These are phyloP conservation scores for Lordiphosa collinella DNA, from an alignment of 1,140 invertebrate genomes.

Conservation along the genomic window DNA sequence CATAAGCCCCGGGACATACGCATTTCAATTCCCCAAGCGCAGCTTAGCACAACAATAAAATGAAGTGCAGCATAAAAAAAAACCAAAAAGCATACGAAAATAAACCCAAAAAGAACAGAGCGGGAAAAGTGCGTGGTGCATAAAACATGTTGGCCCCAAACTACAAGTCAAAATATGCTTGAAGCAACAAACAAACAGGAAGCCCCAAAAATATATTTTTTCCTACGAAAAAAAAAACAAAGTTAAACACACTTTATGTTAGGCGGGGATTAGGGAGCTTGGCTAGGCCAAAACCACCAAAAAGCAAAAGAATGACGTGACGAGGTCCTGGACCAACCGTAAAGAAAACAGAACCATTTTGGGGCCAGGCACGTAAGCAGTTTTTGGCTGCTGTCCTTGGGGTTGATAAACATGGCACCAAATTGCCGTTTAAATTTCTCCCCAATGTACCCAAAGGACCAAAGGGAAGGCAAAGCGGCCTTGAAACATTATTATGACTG, in stretches of 20 bases:
- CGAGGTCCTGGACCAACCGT: conserved; percentile 40
- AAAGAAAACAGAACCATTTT: conserved; percentile 21
- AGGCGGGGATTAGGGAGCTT: conserved; percentile 30
- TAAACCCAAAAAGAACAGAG: conserved; percentile 14
- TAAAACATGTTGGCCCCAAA: conserved; percentile 47
- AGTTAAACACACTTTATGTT: conserved; percentile 75
- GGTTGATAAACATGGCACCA: conserved; percentile 73
- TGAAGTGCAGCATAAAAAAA: conserved; percentile 70
- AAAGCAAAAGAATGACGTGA: conserved; percentile 60
- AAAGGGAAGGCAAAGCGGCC: conserved; percentile 38
- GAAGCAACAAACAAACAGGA: conserved; percentile 4
- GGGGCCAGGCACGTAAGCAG: conserved; percentile 60
- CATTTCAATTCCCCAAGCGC: conserved; percentile 72
- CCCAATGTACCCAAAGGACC: conserved; percentile 47
- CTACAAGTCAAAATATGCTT: conserved; percentile 9
- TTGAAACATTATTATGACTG: conserved; percentile 75
- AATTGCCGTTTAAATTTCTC: conserved; percentile 78
- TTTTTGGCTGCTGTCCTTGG: conserved; percentile 65
- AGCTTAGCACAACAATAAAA: conserved; percentile 73
- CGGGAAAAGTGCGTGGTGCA: conserved; percentile 57
- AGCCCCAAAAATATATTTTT: conserved; percentile 40
- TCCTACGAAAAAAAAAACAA: neutral
- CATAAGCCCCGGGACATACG: conserved; percentile 60
- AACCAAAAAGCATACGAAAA: conserved; percentile 25
- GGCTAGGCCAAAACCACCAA: conserved; percentile 40